Conservation (phyloP, 2,888 invertebrate genomes). For the Arenicola marina region DNA sequence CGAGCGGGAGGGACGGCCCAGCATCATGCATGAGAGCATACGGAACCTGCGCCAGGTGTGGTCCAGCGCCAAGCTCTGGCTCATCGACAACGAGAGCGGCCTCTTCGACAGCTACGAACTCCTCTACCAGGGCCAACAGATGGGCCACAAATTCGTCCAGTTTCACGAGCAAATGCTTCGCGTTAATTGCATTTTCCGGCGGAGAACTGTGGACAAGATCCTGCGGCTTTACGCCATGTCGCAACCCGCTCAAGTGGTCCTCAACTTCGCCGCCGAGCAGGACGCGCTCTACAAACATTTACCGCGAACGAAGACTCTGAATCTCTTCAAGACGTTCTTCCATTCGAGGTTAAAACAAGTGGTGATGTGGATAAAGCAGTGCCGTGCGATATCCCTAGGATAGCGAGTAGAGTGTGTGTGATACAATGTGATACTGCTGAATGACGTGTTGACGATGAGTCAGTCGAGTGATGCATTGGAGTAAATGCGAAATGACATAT, state of each 20-base stretch:
- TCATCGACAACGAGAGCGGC: constrained; percentile 62
- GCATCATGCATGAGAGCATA: constrained; percentile 54
- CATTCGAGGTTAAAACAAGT: constrained; percentile 40
- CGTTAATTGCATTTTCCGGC: constrained; percentile 56
- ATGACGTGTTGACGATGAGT: too few species aligned
- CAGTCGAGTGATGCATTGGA: too few species aligned
- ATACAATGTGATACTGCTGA: too few species aligned
- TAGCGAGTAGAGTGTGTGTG: too few species aligned
- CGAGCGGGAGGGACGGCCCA: constrained; percentile 51
- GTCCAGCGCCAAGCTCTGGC: constrained; percentile 53
- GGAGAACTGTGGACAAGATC: constrained; percentile 38
- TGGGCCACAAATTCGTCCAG: constrained; percentile 39
- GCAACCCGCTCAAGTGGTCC: constrained; percentile 33
- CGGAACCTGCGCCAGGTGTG: constrained; percentile 57
- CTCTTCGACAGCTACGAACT: constrained; percentile 59
- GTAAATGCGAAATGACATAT: too few species aligned
- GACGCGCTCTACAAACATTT: constrained; percentile 41
- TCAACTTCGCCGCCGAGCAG: constrained; percentile 29
- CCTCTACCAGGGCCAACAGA: constrained; percentile 37
- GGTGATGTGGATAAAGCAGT: constrained; percentile 27
- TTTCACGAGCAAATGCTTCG: constrained; percentile 54
- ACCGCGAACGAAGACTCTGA: constrained; percentile 14
- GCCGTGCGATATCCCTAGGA: too few species aligned
- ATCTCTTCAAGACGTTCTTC: constrained; percentile 36
- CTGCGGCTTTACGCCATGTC: constrained; percentile 26